These are phyloP conservation scores for Stichodactyla mertensii DNA, from an alignment of 64 coral and sea anemone genomes.

Conservation along the genomic window DNA sequence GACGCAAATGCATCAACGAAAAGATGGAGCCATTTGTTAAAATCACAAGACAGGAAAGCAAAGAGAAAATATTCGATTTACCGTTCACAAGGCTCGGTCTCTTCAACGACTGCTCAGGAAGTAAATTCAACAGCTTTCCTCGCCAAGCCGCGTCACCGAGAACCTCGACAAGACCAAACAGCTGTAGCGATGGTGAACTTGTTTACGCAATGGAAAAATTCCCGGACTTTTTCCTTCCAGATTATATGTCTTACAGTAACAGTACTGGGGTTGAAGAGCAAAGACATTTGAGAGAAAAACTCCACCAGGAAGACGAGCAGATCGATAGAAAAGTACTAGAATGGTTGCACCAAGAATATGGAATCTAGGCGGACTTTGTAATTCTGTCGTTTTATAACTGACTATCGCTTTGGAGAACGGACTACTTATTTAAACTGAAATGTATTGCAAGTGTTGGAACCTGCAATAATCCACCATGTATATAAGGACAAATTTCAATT, in stretches of 20 bases:
- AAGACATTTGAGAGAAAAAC: neutral
- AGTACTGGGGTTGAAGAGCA: neutral
- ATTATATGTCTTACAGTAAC: neutral
- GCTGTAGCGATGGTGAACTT: neutral
- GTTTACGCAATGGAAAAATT: constrained; percentile 13
- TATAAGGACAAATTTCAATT: too few relatives aligned
- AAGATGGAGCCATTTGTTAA: neutral
- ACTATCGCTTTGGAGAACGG: neutral
- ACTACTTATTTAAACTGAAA: neutral
- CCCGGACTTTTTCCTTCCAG: neutral
- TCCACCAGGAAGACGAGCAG: neutral
- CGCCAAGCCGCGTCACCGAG: neutral
- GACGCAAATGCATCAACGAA: neutral
- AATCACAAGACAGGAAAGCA: neutral
- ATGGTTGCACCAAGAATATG: neutral
- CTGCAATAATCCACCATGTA: too few relatives aligned
- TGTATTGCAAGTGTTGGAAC: neutral
- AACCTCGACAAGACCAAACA: neutral
- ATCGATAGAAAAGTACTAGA: constrained; percentile 4
- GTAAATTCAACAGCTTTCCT: neutral
- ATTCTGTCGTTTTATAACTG: neutral
- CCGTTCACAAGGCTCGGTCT: neutral
- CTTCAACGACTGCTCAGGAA: neutral
- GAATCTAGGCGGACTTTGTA: neutral
- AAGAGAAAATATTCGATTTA: neutral